Evolutionary conservation across 1,140 invertebrate genomes (phyloP), one percentile per base, ranked within the genome.

Genomic region (Brachystomella parvula): DNA sequence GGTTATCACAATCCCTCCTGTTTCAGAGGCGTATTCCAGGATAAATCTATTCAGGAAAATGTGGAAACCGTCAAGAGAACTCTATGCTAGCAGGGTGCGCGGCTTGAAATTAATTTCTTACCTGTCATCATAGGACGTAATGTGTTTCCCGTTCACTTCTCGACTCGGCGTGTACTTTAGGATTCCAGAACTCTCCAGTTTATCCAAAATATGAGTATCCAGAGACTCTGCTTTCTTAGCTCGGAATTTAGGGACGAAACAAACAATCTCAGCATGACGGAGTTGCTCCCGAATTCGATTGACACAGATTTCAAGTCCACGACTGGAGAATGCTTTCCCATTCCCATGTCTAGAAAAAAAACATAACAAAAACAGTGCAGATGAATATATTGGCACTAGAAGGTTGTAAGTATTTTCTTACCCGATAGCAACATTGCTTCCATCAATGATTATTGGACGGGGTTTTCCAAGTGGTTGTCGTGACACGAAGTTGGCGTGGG

Each of bases 341-440:
- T 96, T 95, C 0, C 94, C 95, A 80, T 98, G 94, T 72, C 94
- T 92, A 77, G 63, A 80, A 80, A 66, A 47, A 66, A 70, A 70
- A 63, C 61, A 64, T 31, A 57, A 63, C 15, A 63, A 66, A 65
- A 15, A 17, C 21, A 44, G 21, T 61, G 28, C n/a, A 47, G 29
- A 29, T 63, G 31, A 9, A 47, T 28, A 39, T 62, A 58, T 28
- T 29, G 31, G 21, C n/a, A 28, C 47, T 56, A 3, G 62, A 28
- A 21, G 28, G 1, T 29, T 64, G 15, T n/a, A 35, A 33, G 33
- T 62, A 30, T 12, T 60, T 29, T 15, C 24, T 83, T 82, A 95
- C 92, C 83, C 92, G 88, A 97, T 94, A 21, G 95, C 95, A 32
- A 98, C 92, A 79, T 98, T 98, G 77, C 92, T 95, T 68, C 94